Base-by-base conservation (phyloP, 2,888 invertebrate genomes). In the Adelphocoris suturalis region DNA sequence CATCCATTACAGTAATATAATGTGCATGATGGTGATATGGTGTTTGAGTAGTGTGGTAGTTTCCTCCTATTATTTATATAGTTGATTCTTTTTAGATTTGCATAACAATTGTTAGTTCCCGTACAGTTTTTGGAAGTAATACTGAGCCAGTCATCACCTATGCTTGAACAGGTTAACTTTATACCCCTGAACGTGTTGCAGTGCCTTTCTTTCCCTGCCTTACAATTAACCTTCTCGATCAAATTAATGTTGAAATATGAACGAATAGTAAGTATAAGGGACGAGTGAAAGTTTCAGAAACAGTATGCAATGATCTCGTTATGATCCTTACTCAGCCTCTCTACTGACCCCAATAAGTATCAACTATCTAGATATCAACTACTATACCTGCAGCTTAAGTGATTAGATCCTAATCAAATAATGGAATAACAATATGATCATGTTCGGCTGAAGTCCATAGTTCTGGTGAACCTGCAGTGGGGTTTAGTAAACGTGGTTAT, bases 191-290 rank as follows among this genome's bases (percentile, higher is more conserved):
- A 68, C 75, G 75, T 90, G 91, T 91, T 91, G 91, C 91, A 91
- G 91, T 89, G 89, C 87, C 91, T 89, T 89, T 90, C 90, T 89
- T 91, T 91, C 90, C 90, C 86, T 91, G 80, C 90, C 90, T 90
- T 90, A 90, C 84, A 47, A 76, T 81, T 23, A 68, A 68, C 23
- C 68, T 23, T 13, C 23, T 11, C 23, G 12, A 27, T 23, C 13
- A 23, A 68, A 0, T 68, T 68, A n/a, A 23, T 68, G 7, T 68
- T 9, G n/a, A 27, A 68, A 68, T 19, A 68, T 23, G 23, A 23
- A 23, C 68, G 23, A 68, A 11, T 27, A n/a, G 68, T 19, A 61
- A 19, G 14, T 61, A 61, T 68, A 23, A 68, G 19, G 12, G 68
- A 68, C 23, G 23, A 23, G 27, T 68, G 68, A 37, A 37, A 2